Evolutionary conservation across 92 coral and sea anemone species (phyloP), one percentile per base, ranked within the genome.

Genomic region (Actinernus sp.): DNA sequence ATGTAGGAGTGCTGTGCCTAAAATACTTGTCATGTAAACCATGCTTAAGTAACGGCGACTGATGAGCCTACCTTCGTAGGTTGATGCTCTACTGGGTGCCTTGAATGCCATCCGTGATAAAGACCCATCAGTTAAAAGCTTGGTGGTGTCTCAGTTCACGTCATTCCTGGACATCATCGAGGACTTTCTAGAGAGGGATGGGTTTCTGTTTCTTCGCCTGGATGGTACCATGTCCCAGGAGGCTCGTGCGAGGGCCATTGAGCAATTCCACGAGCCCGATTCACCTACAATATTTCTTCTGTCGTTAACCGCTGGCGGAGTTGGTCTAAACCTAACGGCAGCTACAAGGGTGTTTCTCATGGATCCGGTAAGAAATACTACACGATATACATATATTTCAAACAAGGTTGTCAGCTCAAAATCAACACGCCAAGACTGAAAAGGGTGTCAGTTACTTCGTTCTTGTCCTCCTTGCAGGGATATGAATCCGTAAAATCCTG

Each of bases 111-210:
- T 90, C 34, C 78, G 87, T 13, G 92, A 86, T 53, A 71, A 90
- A 56, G 89, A 90, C 76, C 83, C 88, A 14, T 74, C 80, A 0
- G 76, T 31, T 0, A 90, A 90, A 55, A 90, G 97, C 46, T 73
- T 90, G 32, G 97, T 90, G 0, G 85, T 90, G 38, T 90, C 97
- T 13, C 97, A 90, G 76, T 90, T 90, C 71, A 90, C 93, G 1
- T 90, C 97, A 6, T 86, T 81, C 46, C 76, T 90, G 49, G 79
- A 90, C 58, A 48, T 90, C 64, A 47, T 90, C 16, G 89, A 81
- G 18, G 70, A 53, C 11, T 73, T 73, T 17, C 89, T 90, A 27
- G 68, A 75, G 25, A 60, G 64, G 11, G 76, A 73, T 18, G 86
- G 77, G 4, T 79, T 90, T 43, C 24, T 20, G 6, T 86, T 58